Conservation (phyloP, 2,797 vertebrate genomes). For the Falco novaeseelandiae region DNA sequence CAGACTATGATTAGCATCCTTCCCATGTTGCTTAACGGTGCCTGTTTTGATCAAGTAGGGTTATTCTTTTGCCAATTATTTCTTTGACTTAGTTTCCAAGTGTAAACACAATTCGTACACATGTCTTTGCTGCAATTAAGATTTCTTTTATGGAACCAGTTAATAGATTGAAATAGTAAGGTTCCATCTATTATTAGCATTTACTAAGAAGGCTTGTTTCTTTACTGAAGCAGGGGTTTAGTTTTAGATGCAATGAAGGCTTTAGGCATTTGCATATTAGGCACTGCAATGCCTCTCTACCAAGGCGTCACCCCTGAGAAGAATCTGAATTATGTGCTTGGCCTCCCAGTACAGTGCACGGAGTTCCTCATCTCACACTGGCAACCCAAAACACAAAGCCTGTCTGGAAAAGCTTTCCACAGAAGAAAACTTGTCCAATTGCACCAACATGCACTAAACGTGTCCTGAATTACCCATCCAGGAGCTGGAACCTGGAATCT, state of each 20-base stretch:
- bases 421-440: neutral
- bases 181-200: neutral
- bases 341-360: neutral
- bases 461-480: neutral
- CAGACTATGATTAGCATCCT: neutral
- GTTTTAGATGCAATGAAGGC: neutral
- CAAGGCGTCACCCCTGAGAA: neutral
- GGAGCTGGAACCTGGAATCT: neutral
- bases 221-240: neutral
- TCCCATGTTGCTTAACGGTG: neutral
- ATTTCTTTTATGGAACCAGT: neutral
- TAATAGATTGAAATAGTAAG: neutral
- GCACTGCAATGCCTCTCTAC: neutral
- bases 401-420: neutral
- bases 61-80: constrained; percentile 25
- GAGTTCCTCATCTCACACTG: neutral
- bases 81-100: constrained; percentile 6
- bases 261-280: neutral
- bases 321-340: neutral
- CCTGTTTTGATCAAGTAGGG: neutral
- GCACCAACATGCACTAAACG: neutral
- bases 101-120: constrained; percentile 5
- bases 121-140: neutral
- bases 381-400: neutral
- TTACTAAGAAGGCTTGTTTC: neutral